These are phyloP conservation scores for Hormaphis cornu DNA, from an alignment of 1,140 invertebrate species.

Conservation along the genomic window DNA sequence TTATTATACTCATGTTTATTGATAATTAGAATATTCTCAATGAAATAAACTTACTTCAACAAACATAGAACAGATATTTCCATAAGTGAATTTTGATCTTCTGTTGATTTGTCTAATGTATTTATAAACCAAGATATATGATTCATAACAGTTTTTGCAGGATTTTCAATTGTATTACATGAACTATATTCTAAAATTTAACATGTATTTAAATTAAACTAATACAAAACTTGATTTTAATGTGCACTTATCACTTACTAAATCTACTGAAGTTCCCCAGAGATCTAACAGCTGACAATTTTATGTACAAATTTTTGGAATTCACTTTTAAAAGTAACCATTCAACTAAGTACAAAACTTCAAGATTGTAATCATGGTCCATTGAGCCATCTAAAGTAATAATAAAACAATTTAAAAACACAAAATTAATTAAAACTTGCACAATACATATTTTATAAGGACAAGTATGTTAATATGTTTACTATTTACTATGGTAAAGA, in stretches of 20 bases:
- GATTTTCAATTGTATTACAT: background rate
- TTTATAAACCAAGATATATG: constrained; percentile 11
- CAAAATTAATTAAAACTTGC: background rate
- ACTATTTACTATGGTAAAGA: too few relatives aligned
- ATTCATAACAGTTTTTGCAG: background rate
- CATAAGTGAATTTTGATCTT: background rate
- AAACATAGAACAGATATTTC: constrained; percentile 17
- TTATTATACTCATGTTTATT: background rate
- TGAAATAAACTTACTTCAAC: constrained; percentile 12
- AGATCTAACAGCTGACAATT: constrained; percentile 3
- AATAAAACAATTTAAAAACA: background rate
- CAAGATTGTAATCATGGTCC: background rate
- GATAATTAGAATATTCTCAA: background rate
- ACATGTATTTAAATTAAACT: background rate
- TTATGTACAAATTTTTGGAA: constrained; percentile 5
- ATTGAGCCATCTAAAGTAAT: background rate
- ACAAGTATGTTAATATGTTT: too few relatives aligned
- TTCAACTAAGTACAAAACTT: constrained; percentile 16
- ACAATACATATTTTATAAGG: background rate
- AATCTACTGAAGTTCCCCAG: constrained; percentile 12
- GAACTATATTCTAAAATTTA: background rate
- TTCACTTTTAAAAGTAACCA: constrained; percentile 13
- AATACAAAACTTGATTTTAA: background rate
- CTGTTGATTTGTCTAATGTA: background rate
- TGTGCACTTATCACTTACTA: constrained; percentile 1